A percentile compares a stretch with the other conserved stretches of the same genome.
Evolutionary conservation across 1,140 invertebrate genomes (phyloP).

Genomic region (Procambarus virginalis): DNA sequence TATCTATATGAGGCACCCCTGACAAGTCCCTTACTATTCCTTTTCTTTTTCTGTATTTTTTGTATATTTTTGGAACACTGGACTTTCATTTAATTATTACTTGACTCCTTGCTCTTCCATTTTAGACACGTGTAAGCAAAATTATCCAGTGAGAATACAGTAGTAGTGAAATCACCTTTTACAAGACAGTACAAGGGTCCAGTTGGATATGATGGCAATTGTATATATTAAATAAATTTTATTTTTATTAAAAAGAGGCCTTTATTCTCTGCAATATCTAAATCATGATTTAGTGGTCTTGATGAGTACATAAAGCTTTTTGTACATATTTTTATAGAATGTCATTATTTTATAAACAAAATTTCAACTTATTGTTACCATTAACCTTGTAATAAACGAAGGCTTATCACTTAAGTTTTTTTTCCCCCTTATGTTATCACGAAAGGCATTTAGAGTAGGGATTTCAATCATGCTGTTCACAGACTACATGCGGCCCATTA

Average conservation of each 20-base stretch:
- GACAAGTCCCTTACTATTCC: background rate
- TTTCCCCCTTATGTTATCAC: background rate
- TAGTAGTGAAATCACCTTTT: background rate
- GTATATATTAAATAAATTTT: conserved; percentile 27
- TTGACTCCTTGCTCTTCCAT: background rate
- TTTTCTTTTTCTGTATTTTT: background rate
- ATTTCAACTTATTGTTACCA: conserved; percentile 26
- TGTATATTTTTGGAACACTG: background rate
- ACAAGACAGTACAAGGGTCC: conserved; percentile 36
- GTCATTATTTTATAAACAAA: conserved; percentile 27
- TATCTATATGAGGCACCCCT: too few relatives aligned
- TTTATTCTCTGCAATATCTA: conserved; percentile 22
- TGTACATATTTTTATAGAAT: conserved; percentile 41
- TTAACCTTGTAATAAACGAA: conserved; percentile 34
- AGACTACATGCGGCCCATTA: too few relatives aligned
- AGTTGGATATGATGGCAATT: conserved; percentile 26
- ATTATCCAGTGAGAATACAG: background rate
- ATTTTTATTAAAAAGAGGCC: conserved; percentile 26
- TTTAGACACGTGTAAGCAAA: background rate
- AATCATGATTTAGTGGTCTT: background rate
- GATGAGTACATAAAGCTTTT: conserved; percentile 3
- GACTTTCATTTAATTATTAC: background rate
- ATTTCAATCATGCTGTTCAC: too few relatives aligned
- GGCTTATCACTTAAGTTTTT: conserved; percentile 1
- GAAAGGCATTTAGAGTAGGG: too few relatives aligned